These are phyloP conservation scores for Phrynocephalus guinanensis DNA, from an alignment of 2,797 vertebrate species.

Conservation along the genomic window DNA sequence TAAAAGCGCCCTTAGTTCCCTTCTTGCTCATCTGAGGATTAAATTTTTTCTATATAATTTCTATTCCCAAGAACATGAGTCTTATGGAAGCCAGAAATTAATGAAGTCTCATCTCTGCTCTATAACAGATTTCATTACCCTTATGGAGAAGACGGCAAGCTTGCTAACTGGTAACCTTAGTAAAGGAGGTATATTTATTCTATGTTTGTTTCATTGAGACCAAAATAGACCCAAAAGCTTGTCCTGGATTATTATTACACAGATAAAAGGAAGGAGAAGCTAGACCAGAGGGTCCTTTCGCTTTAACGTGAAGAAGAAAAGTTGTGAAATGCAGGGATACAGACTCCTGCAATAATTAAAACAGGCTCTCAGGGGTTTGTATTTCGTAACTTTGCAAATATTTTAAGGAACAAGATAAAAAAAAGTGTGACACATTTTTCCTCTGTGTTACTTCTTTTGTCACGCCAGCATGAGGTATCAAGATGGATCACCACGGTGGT, in stretches of 20 bases:
- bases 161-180: background rate
- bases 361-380: background rate
- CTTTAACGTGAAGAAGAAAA: background rate
- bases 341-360: background rate
- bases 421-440: background rate
- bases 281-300: background rate
- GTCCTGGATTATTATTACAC: background rate
- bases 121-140: background rate
- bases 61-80: background rate
- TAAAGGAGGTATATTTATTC: background rate
- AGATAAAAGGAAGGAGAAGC: background rate
- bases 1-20: background rate
- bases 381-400: background rate
- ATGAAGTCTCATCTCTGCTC: background rate
- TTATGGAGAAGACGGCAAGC: background rate
- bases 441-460: background rate
- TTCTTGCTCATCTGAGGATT: background rate
- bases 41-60: background rate
- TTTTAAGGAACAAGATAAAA: slow-evolving; percentile 3
- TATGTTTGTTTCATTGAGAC: background rate
- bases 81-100: background rate
- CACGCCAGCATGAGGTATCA: background rate
- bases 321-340: too few species aligned
- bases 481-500: background rate
- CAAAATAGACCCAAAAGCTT: background rate